phyloP scores from a whole-genome alignment of 2,113 vertebrate genomes.

The Caretta caretta region DNA sequence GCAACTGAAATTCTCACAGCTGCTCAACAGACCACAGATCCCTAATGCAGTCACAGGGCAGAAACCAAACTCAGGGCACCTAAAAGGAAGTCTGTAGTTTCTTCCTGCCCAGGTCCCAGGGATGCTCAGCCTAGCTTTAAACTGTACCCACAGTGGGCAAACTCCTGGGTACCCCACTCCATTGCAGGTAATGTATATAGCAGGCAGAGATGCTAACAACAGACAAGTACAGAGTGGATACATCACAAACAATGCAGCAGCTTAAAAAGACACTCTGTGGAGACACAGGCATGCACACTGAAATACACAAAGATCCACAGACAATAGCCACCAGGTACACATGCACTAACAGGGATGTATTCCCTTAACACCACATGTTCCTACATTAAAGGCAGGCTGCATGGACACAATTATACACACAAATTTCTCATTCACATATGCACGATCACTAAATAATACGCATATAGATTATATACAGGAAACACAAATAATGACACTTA shows the following conservation, averaged over 20 bases:
- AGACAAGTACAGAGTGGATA: not conserved
- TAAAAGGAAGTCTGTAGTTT: not conserved
- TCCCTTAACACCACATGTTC: not conserved
- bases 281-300: accelerated
- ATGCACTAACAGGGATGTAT: accelerated
- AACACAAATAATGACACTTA: not conserved
- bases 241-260: not conserved
- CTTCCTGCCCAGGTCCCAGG: not conserved
- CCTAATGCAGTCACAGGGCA: not conserved
- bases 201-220: not conserved
- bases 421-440: not conserved
- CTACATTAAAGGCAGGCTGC: not conserved
- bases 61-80: not conserved
- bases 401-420: not conserved
- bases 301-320: accelerated
- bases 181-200: not conserved
- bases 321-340: not conserved
- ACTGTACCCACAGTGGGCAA: not conserved
- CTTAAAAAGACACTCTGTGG: not conserved
- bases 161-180: not conserved
- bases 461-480: not conserved
- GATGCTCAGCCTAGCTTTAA: not conserved
- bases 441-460: not conserved
- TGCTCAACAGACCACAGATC: not conserved
- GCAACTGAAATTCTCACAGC: not conserved